A percentile compares a stretch with the other conserved stretches of the same genome.
phyloP scores from a whole-genome alignment of 2,888 invertebrate genomes.

The Rotaria magnacalcarata region DNA sequence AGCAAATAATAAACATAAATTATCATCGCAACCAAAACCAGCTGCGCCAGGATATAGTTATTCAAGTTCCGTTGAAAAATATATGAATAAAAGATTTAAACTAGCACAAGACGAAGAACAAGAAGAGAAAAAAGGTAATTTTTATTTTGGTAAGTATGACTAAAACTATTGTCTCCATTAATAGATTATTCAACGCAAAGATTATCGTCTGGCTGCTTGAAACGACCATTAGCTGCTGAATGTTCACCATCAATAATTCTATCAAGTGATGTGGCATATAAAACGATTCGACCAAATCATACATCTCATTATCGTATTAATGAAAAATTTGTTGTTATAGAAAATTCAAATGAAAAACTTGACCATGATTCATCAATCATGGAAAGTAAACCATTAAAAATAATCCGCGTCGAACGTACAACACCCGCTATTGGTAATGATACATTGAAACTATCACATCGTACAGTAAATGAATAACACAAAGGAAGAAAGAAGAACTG shows the following conservation, averaged over 20 bases:
- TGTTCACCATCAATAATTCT: not conserved
- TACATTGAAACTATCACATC: slow-evolving; percentile 12
- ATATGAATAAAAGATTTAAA: slow-evolving; percentile 33
- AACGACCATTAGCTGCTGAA: not conserved
- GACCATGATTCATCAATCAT: not conserved
- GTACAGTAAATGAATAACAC: slow-evolving; percentile 7
- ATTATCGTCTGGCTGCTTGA: not conserved
- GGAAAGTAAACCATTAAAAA: slow-evolving; percentile 30
- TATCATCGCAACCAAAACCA: not conserved
- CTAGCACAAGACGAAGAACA: not conserved
- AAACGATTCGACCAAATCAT: not conserved
- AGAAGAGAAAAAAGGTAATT: too few relatives aligned
- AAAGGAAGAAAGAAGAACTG: slow-evolving; percentile 11
- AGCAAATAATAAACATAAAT: slow-evolving; percentile 28
- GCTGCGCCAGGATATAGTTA: slow-evolving; percentile 19
- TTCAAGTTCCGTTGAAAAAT: slow-evolving; percentile 13
- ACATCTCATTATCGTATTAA: slow-evolving; percentile 36
- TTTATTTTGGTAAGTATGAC: too few relatives aligned
- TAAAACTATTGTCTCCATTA: not conserved
- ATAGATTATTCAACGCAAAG: not conserved
- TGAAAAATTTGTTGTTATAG: slow-evolving; percentile 33
- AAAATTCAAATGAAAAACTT: not conserved
- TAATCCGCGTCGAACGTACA: slow-evolving; percentile 23
- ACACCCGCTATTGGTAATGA: not conserved
- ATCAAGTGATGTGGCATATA: not conserved